Conservation (phyloP, 2,888 invertebrate genomes). For the Periphyllus acericola region DNA sequence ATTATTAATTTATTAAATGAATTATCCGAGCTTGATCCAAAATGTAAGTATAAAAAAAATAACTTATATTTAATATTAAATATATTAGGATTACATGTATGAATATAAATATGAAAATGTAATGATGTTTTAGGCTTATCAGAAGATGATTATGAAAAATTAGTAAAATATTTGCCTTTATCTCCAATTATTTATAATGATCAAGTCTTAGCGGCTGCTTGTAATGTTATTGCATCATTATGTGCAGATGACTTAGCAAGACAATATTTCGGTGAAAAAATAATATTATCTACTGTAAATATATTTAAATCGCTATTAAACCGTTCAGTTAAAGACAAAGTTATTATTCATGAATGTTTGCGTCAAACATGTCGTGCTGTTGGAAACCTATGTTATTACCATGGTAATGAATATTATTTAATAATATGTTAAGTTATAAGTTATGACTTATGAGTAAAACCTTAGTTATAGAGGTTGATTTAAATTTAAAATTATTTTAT, state of each 20-base stretch:
- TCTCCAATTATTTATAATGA: neutral
- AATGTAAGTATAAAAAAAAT: conserved; percentile 32
- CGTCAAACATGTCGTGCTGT: conserved; percentile 47
- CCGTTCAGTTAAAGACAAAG: neutral
- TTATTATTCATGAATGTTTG: conserved; percentile 36
- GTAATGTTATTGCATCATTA: conserved; percentile 48
- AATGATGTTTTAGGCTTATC: conserved; percentile 32
- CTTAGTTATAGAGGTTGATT: too few relatives aligned
- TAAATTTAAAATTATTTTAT: too few relatives aligned
- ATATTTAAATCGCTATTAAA: conserved; percentile 39
- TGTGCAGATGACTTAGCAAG: conserved; percentile 46
- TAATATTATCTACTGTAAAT: conserved; percentile 6
- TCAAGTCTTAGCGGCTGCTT: conserved; percentile 40
- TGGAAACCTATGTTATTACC: conserved; percentile 58
- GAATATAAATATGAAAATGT: neutral
- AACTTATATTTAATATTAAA: neutral
- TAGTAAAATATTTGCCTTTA: conserved; percentile 46
- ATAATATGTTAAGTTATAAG: too few relatives aligned
- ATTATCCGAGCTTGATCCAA: conserved; percentile 45
- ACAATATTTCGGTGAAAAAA: conserved; percentile 45
- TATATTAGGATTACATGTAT: neutral
- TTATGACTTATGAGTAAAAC: too few relatives aligned
- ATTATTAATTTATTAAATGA: conserved; percentile 34
- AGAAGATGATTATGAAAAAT: conserved; percentile 29
- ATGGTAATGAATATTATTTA: conserved; percentile 40